Percentiles rank a stretch among this genome's conserved stretches.
These are phyloP conservation scores for Physocephala rufipes DNA, from an alignment of 2,888 invertebrate species.

Conservation along the genomic window DNA sequence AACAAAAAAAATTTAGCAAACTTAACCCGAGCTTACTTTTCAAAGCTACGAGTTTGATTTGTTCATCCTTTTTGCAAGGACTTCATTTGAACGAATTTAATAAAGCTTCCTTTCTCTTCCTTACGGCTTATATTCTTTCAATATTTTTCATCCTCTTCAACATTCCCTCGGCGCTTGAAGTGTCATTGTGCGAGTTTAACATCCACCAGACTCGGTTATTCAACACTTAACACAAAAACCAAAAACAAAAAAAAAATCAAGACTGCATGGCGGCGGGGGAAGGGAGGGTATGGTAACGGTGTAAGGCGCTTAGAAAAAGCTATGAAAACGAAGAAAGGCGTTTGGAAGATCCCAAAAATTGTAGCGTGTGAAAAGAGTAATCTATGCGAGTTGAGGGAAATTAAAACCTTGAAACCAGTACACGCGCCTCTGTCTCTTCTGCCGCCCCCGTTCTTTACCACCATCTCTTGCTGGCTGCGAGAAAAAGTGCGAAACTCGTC, in stretches of 20 bases:
- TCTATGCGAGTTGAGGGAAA: neutral
- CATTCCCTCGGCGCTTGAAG: neutral
- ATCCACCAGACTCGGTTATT: neutral
- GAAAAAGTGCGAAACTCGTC: neutral
- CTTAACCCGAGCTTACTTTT: neutral
- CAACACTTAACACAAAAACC: neutral
- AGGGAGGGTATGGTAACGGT: neutral
- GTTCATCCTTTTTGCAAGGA: neutral
- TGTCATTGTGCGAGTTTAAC: slow-evolving; percentile 5
- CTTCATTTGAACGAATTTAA: slow-evolving; percentile 9
- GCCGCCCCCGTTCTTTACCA: neutral
- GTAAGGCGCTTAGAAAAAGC: neutral
- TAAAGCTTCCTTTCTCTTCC: neutral
- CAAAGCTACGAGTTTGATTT: neutral
- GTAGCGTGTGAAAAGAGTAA: neutral
- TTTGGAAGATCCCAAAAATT: neutral
- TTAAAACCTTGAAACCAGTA: neutral
- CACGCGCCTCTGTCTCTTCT: neutral
- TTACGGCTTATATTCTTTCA: neutral
- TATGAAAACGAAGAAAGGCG: neutral
- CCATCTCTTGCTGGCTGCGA: neutral
- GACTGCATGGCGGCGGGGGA: neutral
- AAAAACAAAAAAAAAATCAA: neutral
- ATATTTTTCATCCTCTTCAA: neutral
- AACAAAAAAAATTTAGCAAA: neutral